A percentile compares a stretch with the other conserved stretches of the same genome.
Conservation (phyloP, 2,113 vertebrate species). For the Proterorhinus semilunaris region DNA sequence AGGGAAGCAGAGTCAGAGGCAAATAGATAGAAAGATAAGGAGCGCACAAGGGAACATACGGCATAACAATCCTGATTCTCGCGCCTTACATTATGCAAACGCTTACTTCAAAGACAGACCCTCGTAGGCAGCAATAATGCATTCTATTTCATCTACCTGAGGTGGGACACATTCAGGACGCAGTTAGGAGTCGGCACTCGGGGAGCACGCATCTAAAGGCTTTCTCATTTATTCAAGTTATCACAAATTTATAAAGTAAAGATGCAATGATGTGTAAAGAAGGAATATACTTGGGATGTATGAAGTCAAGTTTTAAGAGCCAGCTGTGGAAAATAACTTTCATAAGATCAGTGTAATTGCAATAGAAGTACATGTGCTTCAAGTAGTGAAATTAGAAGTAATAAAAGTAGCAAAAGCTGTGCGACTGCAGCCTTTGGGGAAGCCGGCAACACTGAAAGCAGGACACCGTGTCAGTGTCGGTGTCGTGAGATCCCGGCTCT, state of each 20-base stretch:
- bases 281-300: neutral
- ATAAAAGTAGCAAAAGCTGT: no score
- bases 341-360: no score
- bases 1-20: conserved; percentile 14
- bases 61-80: conserved; percentile 67
- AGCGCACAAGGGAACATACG: conserved; percentile 45
- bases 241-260: conserved; percentile 3
- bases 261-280: neutral
- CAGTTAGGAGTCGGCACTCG: conserved; percentile 27
- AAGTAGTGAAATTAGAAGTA: no score
- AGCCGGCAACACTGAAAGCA: no score
- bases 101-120: conserved; percentile 70
- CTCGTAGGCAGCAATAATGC: conserved; percentile 65
- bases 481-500: no score
- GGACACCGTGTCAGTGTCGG: no score
- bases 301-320: neutral
- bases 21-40: conserved; percentile 33
- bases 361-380: no score
- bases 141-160: conserved; percentile 74
- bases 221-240: conserved; percentile 21
- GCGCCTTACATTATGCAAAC: conserved; percentile 71
- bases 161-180: conserved; percentile 48
- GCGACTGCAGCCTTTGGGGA: no score
- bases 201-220: conserved; percentile 20
- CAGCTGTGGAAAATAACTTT: no score